Evolutionary conservation across 2,113 vertebrate genomes (phyloP).

Genomic region (Misgurnus mizolepis): DNA sequence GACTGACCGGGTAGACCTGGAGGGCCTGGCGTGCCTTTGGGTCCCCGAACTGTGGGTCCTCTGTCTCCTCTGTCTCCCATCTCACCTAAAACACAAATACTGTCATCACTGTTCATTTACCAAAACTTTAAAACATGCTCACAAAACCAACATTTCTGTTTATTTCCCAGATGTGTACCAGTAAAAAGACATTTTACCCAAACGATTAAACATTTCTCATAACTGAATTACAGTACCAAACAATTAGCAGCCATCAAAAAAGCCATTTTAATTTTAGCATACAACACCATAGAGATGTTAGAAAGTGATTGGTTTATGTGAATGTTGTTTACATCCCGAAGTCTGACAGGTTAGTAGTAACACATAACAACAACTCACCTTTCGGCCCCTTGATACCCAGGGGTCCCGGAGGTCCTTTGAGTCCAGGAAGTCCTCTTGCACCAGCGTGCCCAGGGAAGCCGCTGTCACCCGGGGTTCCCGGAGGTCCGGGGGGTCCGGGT

Average conservation of each 20-base stretch:
- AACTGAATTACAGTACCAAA: too few species aligned
- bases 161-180: too few species aligned
- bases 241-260: too few species aligned
- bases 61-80: slow-evolving; percentile 89
- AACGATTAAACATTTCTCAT: too few species aligned
- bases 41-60: slow-evolving; percentile 85
- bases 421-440: slow-evolving; percentile 88
- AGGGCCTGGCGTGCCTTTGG: slow-evolving; percentile 87
- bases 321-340: not conserved
- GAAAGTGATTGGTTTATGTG: not conserved
- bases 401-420: slow-evolving; percentile 89
- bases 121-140: too few species aligned
- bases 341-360: too few species aligned
- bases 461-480: slow-evolving; percentile 86
- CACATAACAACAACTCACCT: slow-evolving; percentile 74
- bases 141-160: too few species aligned
- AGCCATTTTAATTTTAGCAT: too few species aligned
- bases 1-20: slow-evolving; percentile 88
- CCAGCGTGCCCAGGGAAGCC: slow-evolving; percentile 93
- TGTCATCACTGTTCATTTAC: not conserved
- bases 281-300: too few species aligned
- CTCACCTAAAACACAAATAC: slow-evolving; percentile 81
- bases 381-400: slow-evolving; percentile 88
- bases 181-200: too few species aligned
- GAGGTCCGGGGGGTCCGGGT: slow-evolving; percentile 87